phyloP scores from a whole-genome alignment of 2,113 vertebrate genomes.

The Heloderma charlesbogerti region DNA sequence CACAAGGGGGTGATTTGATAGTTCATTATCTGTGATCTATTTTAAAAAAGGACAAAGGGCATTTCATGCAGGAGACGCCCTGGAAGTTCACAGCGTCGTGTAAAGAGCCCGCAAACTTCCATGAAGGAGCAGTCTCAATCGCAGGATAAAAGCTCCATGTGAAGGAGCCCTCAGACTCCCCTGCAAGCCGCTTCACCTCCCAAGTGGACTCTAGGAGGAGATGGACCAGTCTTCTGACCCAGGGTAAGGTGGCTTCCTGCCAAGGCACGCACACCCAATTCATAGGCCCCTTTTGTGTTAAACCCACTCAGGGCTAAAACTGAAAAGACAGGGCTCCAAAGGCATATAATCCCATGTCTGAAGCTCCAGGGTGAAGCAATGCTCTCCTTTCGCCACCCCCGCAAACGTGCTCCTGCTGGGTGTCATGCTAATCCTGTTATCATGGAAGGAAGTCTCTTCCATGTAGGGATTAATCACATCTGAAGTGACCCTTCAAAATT shows the following conservation, averaged over 20 bases:
- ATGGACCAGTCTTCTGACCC: not conserved
- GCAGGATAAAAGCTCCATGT: no score
- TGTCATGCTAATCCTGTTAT: not conserved
- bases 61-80: no score
- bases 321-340: not conserved
- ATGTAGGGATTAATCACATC: not conserved
- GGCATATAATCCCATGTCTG: not conserved
- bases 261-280: not conserved
- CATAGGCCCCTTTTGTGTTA: not conserved
- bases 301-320: not conserved
- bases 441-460: not conserved
- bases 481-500: no score
- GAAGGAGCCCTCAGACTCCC: no score
- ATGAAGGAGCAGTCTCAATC: no score
- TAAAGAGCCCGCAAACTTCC: no score
- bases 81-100: no score
- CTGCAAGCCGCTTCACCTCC: no score
- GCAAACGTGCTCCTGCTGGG: not conserved
- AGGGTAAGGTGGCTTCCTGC: not conserved
- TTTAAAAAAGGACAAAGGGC: no score
- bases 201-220: not conserved
- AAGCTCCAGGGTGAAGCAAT: not conserved
- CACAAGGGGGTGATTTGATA: no score
- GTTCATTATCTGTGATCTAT: no score
- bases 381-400: not conserved